Evolutionary conservation across 2,888 invertebrate genomes (phyloP), one percentile per base, ranked within the genome.

Genomic region (Neoitamus cyanurus): DNA sequence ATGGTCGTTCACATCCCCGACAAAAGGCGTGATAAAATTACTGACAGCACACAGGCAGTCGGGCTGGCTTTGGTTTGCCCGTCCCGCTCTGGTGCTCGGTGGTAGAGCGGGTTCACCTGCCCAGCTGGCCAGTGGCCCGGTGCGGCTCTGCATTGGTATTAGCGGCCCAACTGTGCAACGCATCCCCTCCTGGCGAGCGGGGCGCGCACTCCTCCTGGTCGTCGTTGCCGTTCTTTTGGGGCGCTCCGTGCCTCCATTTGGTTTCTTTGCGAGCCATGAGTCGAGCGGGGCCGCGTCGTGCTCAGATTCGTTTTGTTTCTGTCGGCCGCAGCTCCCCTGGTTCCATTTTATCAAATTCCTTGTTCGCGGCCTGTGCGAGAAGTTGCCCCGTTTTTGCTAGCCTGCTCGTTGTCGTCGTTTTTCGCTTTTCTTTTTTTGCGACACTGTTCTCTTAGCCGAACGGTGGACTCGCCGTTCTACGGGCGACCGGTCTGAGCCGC

Each of bases 281-380:
- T 31, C n/a, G 70, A 13, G n/a, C 20, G n/a, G 37, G 15, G 31
- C 58, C 68, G 68, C 15, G 30, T 80, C 58, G 48, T 80, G 58
- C 80, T 15, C 48, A 20, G 36, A 58, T 80, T 80, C 82, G 69
- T 69, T 69, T 69, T 68, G 68, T 82, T 82, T 25, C 69, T 31
- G 58, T 77, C 11, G 20, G 58, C 7, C 58, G 58, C 20, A 15
- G 9, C 58, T 25, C 58, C 58, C 31, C 58, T 28, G 58, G 58
- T 80, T 80, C 34, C 58, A 80, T 80, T 80, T 48, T 80, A 58
- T 80, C 58, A 58, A 80, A 80, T 80, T 80, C 48, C 34, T 58
- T 58, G 48, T 58, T 80, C 15, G 31, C 58, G 58, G 58, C 58
- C 58, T 58, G 15, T 58, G 58, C 58, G 58, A 20, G 30, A 80